Evolutionary conservation across 2,797 vertebrate species (phyloP), one percentile per base, ranked within the genome.

Genomic region (Poecilia wingei): DNA sequence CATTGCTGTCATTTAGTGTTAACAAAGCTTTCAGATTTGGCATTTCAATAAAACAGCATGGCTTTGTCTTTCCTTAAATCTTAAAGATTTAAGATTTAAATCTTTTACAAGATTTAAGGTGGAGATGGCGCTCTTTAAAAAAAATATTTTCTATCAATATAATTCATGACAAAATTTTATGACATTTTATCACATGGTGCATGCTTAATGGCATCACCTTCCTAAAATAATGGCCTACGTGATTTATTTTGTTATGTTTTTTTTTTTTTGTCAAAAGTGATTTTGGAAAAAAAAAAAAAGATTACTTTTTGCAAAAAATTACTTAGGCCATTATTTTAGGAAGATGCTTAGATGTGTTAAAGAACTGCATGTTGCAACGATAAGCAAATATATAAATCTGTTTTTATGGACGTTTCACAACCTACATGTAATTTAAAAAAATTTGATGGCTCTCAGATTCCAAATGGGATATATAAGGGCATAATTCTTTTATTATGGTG

Each of bases 171-270:
- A 8, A 49, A 5, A 20, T 82, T 80, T 55, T 9, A 49, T 87
- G 46, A 31, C 39, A 69, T 74, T 72, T 51, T 20, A 73, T 33
- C 39, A 43, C 45, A 28, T 75, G 76, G 79, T 70, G 6, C 81
- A 20, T 75, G 36, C 14, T 20, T 12, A 33, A 55, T 43, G 3
- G 45, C 49, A 22, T 22, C 49, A 51, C 20, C 49, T 53, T 53
- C 2, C 49, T 25, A 53, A 53, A 53, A 53, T 53, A 51, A 22
- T 51, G 20, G 20, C 49, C 49, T 51, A 22, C 0, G 14, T 47
- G 3, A 16, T 47, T 22, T 51, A 1, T 22, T 51, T 47, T 4
- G 6, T 49, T 49, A 6, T 51, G 6, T 20, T 47, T 47, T 49
- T 6, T 20, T 20, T 12, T 45, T 45, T 13, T 20, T 51, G 2